Percentiles rank a stretch among this genome's conserved stretches.
Conservation (phyloP, 2,113 vertebrate species). For the Raja brachyura region DNA sequence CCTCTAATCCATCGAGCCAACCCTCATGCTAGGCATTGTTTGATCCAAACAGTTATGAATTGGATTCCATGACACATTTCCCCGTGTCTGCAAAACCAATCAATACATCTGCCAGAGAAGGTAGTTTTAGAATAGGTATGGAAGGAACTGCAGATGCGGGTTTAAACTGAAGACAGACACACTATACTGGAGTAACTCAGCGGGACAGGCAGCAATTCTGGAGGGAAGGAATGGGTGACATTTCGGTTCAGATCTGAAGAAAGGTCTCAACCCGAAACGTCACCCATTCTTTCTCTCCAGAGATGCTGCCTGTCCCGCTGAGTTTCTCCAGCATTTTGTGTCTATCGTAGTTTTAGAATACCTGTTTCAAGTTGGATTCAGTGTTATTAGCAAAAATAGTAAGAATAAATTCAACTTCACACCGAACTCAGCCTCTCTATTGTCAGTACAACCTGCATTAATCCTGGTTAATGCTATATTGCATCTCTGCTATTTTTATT, state of each 20-base stretch:
- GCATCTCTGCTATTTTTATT: not conserved
- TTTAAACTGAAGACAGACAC: too few relatives aligned
- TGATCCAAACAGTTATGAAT: not conserved
- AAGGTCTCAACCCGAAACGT: too few relatives aligned
- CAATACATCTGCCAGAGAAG: not conserved
- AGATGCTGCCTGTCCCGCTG: too few relatives aligned
- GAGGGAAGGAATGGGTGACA: too few relatives aligned
- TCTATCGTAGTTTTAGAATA: not conserved
- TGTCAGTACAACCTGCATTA: not conserved
- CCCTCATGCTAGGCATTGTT: not conserved
- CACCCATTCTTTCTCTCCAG: too few relatives aligned
- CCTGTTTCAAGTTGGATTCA: not conserved
- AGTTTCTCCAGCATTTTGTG: too few relatives aligned
- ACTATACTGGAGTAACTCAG: too few relatives aligned
- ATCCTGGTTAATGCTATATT: conserved; percentile 16
- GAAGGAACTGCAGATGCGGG: too few relatives aligned
- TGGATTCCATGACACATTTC: not conserved
- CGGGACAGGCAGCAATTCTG: too few relatives aligned
- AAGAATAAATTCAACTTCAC: not conserved
- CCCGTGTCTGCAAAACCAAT: not conserved
- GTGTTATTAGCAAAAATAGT: not conserved
- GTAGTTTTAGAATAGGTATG: not conserved
- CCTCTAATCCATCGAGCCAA: not conserved
- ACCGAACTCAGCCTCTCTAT: not conserved
- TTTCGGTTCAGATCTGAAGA: too few relatives aligned